Conservation (phyloP, 2,797 vertebrate species). For the Scolopax rusticola region DNA sequence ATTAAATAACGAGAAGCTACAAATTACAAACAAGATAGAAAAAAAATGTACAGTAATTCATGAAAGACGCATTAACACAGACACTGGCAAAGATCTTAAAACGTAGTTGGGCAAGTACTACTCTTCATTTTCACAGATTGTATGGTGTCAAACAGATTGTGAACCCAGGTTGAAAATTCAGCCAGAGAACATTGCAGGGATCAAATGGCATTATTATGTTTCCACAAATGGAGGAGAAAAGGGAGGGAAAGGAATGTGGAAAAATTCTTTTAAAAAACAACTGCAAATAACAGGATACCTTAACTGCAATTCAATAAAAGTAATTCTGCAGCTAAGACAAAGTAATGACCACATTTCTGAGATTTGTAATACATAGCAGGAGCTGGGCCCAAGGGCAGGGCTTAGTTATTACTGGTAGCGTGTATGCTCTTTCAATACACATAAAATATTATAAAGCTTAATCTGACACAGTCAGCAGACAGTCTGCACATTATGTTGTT, state of each 20-base stretch:
- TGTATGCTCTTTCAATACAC: not conserved
- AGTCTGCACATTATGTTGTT: not conserved
- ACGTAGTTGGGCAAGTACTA: not conserved
- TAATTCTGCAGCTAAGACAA: constrained; percentile 55
- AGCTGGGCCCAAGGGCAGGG: constrained; percentile 13
- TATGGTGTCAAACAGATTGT: not conserved
- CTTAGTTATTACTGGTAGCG: not conserved
- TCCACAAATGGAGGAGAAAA: not conserved
- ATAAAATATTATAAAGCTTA: constrained; percentile 36
- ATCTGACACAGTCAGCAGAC: constrained; percentile 27
- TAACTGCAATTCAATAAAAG: constrained; percentile 54
- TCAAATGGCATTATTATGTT: not conserved
- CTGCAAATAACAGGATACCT: not conserved
- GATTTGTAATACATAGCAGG: constrained; percentile 11
- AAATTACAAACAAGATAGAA: not conserved
- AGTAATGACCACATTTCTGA: constrained; percentile 49
- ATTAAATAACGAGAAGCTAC: not conserved
- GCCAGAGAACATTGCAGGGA: not conserved
- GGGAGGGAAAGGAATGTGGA: not conserved
- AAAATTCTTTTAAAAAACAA: not conserved
- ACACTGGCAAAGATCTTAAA: not conserved
- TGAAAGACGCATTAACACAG: not conserved
- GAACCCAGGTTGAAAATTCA: not conserved
- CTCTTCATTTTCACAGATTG: not conserved
- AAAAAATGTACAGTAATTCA: not conserved